Evolutionary conservation across 2,888 invertebrate genomes (phyloP).

Genomic region (Limnephilus auricula): DNA sequence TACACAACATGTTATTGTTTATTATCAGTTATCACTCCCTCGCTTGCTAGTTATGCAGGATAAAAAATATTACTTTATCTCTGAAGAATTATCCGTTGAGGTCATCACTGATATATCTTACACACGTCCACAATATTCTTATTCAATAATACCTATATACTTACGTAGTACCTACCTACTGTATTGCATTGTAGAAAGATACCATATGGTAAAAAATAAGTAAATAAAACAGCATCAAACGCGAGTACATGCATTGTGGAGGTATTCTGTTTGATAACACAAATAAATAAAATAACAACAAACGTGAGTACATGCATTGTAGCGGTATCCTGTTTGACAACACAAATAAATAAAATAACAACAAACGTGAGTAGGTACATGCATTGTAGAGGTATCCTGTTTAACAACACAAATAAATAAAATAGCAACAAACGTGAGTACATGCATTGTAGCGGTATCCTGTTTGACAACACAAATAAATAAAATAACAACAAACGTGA

Average conservation of each 20-base stretch:
- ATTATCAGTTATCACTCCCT: no score
- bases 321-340: background rate
- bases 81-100: background rate
- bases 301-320: background rate
- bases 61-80: background rate
- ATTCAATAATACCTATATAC: no score
- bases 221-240: background rate
- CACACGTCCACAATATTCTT: background rate
- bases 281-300: background rate
- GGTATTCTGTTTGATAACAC: background rate
- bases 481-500: background rate
- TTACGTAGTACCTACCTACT: background rate
- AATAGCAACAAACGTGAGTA: background rate
- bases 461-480: background rate
- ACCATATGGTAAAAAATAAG: background rate
- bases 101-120: background rate
- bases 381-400: background rate
- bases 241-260: background rate
- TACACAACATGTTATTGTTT: no score
- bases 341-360: background rate
- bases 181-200: background rate
- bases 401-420: background rate
- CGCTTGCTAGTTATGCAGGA: no score
- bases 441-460: background rate
- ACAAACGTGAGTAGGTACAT: background rate